Conservation (phyloP, 2,888 invertebrate species). For the Cephus rjabovi region DNA sequence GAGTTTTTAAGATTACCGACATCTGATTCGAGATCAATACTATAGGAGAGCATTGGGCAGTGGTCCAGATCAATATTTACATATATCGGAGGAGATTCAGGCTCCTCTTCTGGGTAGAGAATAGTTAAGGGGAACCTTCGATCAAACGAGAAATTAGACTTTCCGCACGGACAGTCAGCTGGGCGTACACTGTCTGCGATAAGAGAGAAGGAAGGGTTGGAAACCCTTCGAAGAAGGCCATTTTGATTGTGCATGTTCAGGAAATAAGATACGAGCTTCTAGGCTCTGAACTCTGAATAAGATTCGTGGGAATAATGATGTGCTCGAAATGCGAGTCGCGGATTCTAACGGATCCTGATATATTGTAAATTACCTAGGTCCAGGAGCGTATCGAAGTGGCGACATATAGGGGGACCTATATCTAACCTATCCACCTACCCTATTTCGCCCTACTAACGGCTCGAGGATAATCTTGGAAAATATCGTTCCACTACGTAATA, state of each 20-base stretch:
- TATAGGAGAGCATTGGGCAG: background rate
- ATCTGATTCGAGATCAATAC: background rate
- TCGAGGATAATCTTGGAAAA: conserved; percentile 4
- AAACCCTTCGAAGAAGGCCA: background rate
- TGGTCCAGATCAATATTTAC: background rate
- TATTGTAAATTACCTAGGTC: conserved; percentile 21
- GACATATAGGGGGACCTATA: background rate
- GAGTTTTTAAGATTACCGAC: background rate
- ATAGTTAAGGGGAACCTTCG: conserved; percentile 29
- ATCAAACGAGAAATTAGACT: conserved; percentile 38
- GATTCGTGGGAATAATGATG: conserved; percentile 20
- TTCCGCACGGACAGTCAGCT: conserved; percentile 30
- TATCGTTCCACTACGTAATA: background rate
- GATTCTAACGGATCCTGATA: conserved; percentile 21
- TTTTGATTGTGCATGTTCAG: background rate
- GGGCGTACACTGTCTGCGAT: conserved; percentile 11
- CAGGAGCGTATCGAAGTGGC: background rate
- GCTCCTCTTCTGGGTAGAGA: background rate
- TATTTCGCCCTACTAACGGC: background rate
- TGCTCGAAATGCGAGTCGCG: conserved; percentile 23
- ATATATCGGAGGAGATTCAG: background rate
- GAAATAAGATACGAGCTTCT: background rate
- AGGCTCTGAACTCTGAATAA: background rate
- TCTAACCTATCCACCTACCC: background rate
- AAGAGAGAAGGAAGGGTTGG: conserved; percentile 21